These are phyloP conservation scores for Notoglanidium macrostoma DNA, from an alignment of 2,797 vertebrate species.

Conservation along the genomic window DNA sequence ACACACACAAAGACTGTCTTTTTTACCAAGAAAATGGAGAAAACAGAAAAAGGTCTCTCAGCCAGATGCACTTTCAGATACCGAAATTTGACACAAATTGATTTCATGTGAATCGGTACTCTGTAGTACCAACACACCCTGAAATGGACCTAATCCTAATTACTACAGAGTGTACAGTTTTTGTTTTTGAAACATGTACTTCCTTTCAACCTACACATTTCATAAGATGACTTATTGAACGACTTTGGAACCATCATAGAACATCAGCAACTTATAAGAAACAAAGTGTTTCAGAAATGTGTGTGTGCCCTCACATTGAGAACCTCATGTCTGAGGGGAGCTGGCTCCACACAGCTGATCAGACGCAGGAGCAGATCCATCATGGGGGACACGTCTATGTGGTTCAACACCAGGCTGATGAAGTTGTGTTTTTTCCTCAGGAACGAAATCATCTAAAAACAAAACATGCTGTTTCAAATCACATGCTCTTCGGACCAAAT, in stretches of 20 bases:
- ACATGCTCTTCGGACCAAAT: background rate
- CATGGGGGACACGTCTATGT: constrained; percentile 95
- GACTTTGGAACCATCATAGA: background rate
- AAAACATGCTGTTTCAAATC: background rate
- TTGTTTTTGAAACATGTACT: background rate
- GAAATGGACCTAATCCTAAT: too few relatives aligned
- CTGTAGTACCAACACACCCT: too few relatives aligned
- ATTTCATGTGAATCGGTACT: too few relatives aligned
- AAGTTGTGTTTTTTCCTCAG: constrained; percentile 91
- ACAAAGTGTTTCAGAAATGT: background rate
- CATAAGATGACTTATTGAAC: background rate
- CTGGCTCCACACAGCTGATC: constrained; percentile 94
- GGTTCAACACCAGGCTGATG: constrained; percentile 89
- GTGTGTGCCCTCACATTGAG: constrained; percentile 79
- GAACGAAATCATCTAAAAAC: constrained; percentile 86
- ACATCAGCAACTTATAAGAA: background rate
- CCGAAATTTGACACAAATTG: too few relatives aligned
- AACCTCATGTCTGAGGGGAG: constrained; percentile 88
- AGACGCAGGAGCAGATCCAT: constrained; percentile 96
- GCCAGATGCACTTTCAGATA: too few relatives aligned
- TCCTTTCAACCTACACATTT: background rate
- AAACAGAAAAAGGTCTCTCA: too few relatives aligned
- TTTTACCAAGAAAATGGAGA: too few relatives aligned
- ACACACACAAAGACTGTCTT: too few relatives aligned
- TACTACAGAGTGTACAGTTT: background rate